A percentile compares a stretch with the other conserved stretches of the same genome.
phyloP scores from a whole-genome alignment of 1,140 invertebrate genomes.

The Pogonognathellus flavescens region DNA sequence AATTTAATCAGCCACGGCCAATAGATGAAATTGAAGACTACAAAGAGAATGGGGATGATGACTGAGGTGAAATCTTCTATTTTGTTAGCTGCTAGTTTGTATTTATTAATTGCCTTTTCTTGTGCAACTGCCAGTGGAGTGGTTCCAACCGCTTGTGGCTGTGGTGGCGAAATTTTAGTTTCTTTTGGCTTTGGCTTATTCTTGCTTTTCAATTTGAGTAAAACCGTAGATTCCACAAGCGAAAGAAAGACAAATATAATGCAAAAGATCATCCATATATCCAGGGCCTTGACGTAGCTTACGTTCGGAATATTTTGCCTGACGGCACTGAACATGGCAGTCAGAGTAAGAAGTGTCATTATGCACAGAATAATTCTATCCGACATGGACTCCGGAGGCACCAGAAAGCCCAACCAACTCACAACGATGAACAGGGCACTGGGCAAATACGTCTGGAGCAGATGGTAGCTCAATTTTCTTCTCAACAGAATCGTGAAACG shows the following conservation, averaged over 20 bases:
- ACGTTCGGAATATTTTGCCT: too few relatives aligned
- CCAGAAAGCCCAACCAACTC: too few relatives aligned
- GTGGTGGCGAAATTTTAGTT: background rate
- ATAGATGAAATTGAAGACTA: too few relatives aligned
- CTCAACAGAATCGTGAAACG: constrained; percentile 72
- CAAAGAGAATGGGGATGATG: constrained; percentile 62
- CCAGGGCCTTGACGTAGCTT: too few relatives aligned
- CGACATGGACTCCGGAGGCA: constrained; percentile 77
- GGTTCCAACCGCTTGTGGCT: background rate
- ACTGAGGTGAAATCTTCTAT: too few relatives aligned
- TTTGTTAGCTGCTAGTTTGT: too few relatives aligned
- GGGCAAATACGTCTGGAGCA: constrained; percentile 76
- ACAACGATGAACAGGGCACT: too few relatives aligned
- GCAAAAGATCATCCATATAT: constrained; percentile 81
- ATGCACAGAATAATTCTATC: constrained; percentile 76
- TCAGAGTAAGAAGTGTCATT: too few relatives aligned
- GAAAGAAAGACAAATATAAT: constrained; percentile 81
- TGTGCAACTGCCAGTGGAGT: background rate
- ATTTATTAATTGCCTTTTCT: too few relatives aligned
- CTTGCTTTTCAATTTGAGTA: constrained; percentile 69
- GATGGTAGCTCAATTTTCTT: constrained; percentile 75
- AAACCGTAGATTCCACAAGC: constrained; percentile 80
- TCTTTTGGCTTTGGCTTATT: too few relatives aligned
- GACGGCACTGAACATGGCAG: too few relatives aligned
- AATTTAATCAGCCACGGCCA: constrained; percentile 64